A percentile compares a stretch with the other conserved stretches of the same genome.
Conservation (phyloP, 2,113 vertebrate species). For the Sciurus niger region DNA sequence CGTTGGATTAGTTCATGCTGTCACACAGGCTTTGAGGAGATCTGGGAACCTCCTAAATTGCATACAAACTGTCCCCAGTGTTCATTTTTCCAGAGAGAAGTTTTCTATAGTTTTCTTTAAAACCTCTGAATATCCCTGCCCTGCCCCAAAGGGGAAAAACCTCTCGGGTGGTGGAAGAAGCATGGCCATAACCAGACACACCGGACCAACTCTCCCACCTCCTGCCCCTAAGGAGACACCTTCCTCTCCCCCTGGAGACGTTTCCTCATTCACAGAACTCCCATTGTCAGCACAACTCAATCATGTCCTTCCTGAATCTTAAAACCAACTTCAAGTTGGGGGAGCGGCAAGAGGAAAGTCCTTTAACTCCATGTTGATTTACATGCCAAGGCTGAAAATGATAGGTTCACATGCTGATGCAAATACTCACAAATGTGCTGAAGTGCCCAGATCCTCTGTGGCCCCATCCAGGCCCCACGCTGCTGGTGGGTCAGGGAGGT, state of each 20-base stretch:
- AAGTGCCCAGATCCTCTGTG: slow-evolving; percentile 75
- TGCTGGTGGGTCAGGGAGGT: neutral
- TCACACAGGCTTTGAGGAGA: neutral
- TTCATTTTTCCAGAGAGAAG: neutral
- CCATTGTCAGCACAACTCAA: neutral
- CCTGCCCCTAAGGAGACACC: neutral
- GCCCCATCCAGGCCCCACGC: neutral
- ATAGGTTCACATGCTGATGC: slow-evolving; percentile 83
- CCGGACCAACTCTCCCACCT: neutral
- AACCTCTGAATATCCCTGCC: neutral
- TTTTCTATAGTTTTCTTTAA: slow-evolving; percentile 46
- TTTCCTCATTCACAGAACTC: slow-evolving; percentile 38
- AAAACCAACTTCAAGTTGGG: slow-evolving; percentile 72
- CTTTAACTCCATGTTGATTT: slow-evolving; percentile 82
- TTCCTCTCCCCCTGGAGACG: neutral
- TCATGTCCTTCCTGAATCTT: slow-evolving; percentile 80
- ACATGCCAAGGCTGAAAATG: slow-evolving; percentile 81
- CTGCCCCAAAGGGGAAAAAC: neutral
- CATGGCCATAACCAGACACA: no score
- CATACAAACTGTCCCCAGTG: neutral
- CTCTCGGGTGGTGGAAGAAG: neutral
- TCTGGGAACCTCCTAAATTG: neutral
- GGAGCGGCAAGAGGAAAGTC: slow-evolving; percentile 74
- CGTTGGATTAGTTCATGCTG: neutral
- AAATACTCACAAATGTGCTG: slow-evolving; percentile 84